These are phyloP conservation scores for Patella ulyssiponensis DNA, from an alignment of 2,888 invertebrate species.

Conservation along the genomic window DNA sequence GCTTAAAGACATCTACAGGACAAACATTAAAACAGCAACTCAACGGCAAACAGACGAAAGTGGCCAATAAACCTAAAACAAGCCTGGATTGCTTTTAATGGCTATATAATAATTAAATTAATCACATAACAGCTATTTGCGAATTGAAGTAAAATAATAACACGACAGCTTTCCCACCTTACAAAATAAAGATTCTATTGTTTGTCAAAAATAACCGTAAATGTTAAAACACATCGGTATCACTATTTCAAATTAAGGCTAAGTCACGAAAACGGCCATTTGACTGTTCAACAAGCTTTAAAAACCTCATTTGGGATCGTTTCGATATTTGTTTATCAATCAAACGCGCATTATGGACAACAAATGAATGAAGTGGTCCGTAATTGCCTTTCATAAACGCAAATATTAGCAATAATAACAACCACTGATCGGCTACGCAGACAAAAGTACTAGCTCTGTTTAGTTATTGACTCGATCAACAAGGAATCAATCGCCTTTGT, in stretches of 20 bases:
- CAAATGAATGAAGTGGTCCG: neutral
- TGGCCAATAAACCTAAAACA: too few relatives aligned
- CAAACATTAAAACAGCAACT: too few relatives aligned
- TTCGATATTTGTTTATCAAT: neutral
- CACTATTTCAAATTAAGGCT: neutral
- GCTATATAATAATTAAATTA: constrained; percentile 3
- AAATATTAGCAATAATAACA: constrained; percentile 12
- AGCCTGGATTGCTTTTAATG: neutral
- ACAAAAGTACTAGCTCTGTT: neutral
- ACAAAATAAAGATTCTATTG: neutral
- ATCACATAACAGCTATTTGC: constrained; percentile 4
- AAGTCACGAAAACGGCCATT: constrained; percentile 6
- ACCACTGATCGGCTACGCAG: constrained; percentile 7
- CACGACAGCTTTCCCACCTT: neutral
- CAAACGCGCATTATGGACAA: neutral
- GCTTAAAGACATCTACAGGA: too few relatives aligned
- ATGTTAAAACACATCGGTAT: neutral
- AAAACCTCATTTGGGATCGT: neutral
- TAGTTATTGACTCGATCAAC: constrained; percentile 9
- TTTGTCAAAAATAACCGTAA: constrained; percentile 1
- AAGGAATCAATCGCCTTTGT: neutral
- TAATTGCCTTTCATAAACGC: constrained; percentile 13
- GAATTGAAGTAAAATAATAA: constrained; percentile 7
- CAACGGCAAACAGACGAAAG: too few relatives aligned
- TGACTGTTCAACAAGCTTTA: neutral